Conservation (phyloP, 2,888 invertebrate genomes). For the Harpalus rufipes region DNA sequence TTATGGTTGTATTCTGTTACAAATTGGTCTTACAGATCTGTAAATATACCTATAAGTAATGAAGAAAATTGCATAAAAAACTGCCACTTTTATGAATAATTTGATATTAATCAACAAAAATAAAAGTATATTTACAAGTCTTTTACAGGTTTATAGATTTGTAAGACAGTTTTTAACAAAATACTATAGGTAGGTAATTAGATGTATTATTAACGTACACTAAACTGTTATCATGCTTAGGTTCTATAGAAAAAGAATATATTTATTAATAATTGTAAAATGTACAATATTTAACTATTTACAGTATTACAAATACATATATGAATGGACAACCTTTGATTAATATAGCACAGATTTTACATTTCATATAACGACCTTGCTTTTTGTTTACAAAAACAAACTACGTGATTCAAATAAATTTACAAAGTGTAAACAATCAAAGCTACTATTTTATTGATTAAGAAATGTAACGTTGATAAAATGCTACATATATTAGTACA, state of each 20-base stretch:
- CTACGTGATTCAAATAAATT: not conserved
- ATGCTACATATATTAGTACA: conserved; percentile 37
- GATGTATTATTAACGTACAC: not conserved
- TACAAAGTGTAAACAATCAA: conserved; percentile 7
- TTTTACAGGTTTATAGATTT: too few relatives aligned
- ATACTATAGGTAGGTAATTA: too few relatives aligned
- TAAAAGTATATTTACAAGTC: too few relatives aligned
- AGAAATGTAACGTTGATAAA: not conserved
- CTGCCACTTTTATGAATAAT: too few relatives aligned
- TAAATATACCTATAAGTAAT: too few relatives aligned
- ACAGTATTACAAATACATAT: not conserved
- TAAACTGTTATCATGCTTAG: not conserved
- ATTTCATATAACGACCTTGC: too few relatives aligned
- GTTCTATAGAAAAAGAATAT: not conserved
- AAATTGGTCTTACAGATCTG: too few relatives aligned
- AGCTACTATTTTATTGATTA: conserved; percentile 37
- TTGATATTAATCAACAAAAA: too few relatives aligned
- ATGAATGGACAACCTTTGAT: not conserved
- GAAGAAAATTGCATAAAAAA: too few relatives aligned
- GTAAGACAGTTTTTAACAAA: too few relatives aligned
- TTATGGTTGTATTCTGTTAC: too few relatives aligned
- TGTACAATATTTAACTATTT: not conserved
- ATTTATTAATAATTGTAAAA: not conserved
- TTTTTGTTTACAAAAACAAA: not conserved
- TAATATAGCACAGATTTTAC: too few relatives aligned